Base-by-base conservation (phyloP, 2,797 vertebrate species). In the Crocodylus rhombifer region DNA sequence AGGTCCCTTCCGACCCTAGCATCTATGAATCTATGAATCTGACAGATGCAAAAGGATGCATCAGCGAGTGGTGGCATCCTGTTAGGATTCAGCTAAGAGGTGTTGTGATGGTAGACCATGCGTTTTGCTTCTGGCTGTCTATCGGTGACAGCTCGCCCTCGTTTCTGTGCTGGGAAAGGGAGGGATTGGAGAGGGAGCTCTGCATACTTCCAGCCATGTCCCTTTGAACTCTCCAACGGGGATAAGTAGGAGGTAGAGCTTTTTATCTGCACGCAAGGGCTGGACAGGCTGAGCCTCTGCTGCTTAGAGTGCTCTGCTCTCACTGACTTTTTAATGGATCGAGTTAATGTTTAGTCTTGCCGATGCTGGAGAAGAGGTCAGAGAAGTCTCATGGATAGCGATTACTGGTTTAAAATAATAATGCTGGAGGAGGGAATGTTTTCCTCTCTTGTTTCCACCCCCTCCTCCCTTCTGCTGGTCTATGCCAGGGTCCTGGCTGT, bases 401-500 rank as follows among this genome's bases (percentile, higher is more conserved):
- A 25, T 78, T 90, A 84, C 77, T 92, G 87, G 92, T 2, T 58
- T 51, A 78, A 65, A 92, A 80, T 87, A 77, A 56, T 81, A 82
- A 65, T 61, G 77, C 26, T 18, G 3, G 26, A 82, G 42, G 91
- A 90, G 89, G 91, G 90, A 94, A 62, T 10, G 14, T 16, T 16
- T 74, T 67, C 80, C n/a, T 14, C 88, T 12, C 80, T 94, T 91
- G 67, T 82, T 91, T 89, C 85, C 9, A 0, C 60, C 56, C 62
- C 42, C 84, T 88, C 2, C 77, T 76, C 74, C 69, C 93, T 95
- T 91, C 85, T 80, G 86, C 80, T 93, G 84, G 4, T 78, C 91
- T 82, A 77, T 87, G 76, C 82, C 82, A 80, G 76, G 87, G 91
- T 95, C 77, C 84, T 87, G 88, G 89, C 30, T 3, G 90, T 86